Evolutionary conservation across 2,888 invertebrate species (phyloP), one percentile per base, ranked within the genome.

Genomic region (Brenthis hecate): DNA sequence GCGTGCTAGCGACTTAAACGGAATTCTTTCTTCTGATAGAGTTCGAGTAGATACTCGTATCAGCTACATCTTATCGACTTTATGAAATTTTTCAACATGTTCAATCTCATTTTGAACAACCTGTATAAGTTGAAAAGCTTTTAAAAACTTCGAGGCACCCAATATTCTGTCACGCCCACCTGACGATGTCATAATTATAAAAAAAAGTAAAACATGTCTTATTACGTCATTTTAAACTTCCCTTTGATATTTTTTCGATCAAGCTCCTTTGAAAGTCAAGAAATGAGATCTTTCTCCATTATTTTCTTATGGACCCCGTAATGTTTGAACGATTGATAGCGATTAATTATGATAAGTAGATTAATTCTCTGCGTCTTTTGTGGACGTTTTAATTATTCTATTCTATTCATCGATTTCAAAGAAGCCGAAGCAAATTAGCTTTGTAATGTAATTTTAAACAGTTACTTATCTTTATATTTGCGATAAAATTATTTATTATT

Each of bases 241-340:
- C 78, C 87, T 91, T 91, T 90, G 88, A 90, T 84, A 81, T 80
- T 80, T 83, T 84, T 87, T 85, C 85, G 87, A 89, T 90, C 88
- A 88, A 86, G 86, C 68, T 77, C 80, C 84, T 88, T 89, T 88
- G 88, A 88, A 80, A 80, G 75, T 74, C 76, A 85, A 83, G 83
- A 72, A 89, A 88, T 86, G 85, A 86, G 73, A 88, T 86, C 89
- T 89, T 85, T 43, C 82, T 81, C 80, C 72, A 73, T 83, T 80
- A 88, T 90, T 90, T 89, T 87, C 86, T 81, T 82, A 81, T 80
- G 79, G 69, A 81, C 86, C 56, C 28, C 14, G 51, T 56, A 56
- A 67, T 66, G 53, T 75, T 78, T 76, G 74, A 75, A 68, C 62
- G 70, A 78, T 80, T 82, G 82, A 84, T 83, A 80, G 76, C 74